Evolutionary conservation across 2,113 vertebrate genomes (phyloP).

Genomic region (Empidonax traillii): DNA sequence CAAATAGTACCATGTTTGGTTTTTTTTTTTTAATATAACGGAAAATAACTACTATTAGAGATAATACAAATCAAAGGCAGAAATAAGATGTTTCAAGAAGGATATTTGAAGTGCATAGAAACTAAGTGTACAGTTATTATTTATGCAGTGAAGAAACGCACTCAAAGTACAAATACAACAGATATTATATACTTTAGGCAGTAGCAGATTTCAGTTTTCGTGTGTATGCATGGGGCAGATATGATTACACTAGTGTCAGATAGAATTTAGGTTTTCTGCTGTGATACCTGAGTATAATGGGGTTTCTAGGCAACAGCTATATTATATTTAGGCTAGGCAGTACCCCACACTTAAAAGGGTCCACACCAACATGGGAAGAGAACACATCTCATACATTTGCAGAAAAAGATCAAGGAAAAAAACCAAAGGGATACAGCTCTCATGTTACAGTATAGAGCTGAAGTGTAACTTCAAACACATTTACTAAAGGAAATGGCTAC

Average conservation of each 20-base stretch:
- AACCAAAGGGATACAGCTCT: neutral
- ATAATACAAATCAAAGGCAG: neutral
- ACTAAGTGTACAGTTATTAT: neutral
- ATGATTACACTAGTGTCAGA: neutral
- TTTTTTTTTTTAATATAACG: neutral
- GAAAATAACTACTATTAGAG: neutral
- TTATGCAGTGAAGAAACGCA: neutral
- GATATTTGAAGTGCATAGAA: neutral
- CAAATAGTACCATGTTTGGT: neutral
- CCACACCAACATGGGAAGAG: neutral
- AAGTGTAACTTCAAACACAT: neutral
- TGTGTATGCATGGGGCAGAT: neutral
- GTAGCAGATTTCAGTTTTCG: neutral
- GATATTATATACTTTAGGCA: neutral
- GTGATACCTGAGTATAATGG: neutral
- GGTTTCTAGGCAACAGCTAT: neutral
- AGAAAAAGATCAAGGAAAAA: fast-evolving
- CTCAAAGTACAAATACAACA: neutral
- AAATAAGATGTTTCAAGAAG: neutral
- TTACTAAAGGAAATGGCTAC: neutral
- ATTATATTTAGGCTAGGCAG: neutral
- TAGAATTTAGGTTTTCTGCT: neutral
- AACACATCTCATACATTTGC: fast-evolving
- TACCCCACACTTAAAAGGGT: neutral
- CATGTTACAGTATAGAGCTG: fast-evolving